Percentiles rank a stretch among this genome's conserved stretches.
phyloP scores from a whole-genome alignment of 2,113 vertebrate species.

The Hippotragus niger region DNA sequence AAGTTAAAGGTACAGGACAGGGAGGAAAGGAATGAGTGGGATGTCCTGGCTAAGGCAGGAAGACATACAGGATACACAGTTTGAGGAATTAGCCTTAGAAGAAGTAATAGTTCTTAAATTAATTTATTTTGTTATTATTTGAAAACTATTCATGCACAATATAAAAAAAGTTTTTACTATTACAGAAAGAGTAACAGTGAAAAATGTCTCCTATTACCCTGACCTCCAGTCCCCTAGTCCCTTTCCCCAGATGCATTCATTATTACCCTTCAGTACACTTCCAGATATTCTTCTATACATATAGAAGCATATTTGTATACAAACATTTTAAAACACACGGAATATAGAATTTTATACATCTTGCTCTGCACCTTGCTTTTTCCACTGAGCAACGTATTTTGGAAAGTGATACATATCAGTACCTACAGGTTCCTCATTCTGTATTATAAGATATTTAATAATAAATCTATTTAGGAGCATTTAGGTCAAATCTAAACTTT shows the following conservation, averaged over 20 bases:
- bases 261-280: neutral
- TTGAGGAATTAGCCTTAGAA: neutral
- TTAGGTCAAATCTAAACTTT: conserved; percentile 22
- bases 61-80: neutral
- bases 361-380: conserved; percentile 3
- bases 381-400: neutral
- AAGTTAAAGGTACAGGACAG: neutral
- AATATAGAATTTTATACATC: neutral
- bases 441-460: conserved; percentile 34
- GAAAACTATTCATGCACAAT: neutral
- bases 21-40: neutral
- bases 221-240: neutral
- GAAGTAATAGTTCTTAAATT: neutral
- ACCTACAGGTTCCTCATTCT: neutral
- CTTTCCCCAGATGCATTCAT: neutral
- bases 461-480: conserved; percentile 1
- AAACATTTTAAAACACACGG: neutral
- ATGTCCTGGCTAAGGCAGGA: neutral
- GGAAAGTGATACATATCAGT: neutral
- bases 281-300: neutral
- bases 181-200: neutral
- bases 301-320: neutral
- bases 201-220: conserved; percentile 5
- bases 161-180: neutral
- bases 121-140: conserved; percentile 13